A percentile compares a stretch with the other conserved stretches of the same genome.
phyloP scores from a whole-genome alignment of 2,797 vertebrate genomes.

The Chelon auratus region DNA sequence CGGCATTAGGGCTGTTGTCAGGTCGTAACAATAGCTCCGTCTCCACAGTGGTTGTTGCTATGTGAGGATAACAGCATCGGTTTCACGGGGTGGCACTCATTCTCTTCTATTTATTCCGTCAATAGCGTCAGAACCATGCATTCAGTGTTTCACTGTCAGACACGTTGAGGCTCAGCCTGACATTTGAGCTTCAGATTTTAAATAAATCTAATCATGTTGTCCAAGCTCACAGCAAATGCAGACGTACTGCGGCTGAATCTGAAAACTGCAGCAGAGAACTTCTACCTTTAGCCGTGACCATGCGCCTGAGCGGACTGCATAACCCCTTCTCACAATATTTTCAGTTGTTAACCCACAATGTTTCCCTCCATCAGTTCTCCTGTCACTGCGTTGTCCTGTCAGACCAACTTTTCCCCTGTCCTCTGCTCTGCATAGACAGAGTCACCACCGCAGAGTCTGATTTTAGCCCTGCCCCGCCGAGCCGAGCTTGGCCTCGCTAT shows the following conservation, averaged over 20 bases:
- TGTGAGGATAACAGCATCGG: conserved; percentile 50
- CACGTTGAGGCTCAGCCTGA: conserved; percentile 7
- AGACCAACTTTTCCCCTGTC: conserved; percentile 20
- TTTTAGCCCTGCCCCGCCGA: conserved; percentile 27
- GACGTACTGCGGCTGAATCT: not conserved
- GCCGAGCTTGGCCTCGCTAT: conserved; percentile 44
- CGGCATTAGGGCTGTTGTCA: conserved; percentile 47
- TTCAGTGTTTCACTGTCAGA: conserved; percentile 17
- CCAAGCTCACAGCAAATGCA: conserved; percentile 3
- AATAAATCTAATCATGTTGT: not conserved
- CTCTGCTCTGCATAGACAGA: conserved; percentile 22
- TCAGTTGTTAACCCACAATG: not conserved
- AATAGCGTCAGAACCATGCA: conserved; percentile 16
- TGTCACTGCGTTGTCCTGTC: conserved; percentile 6
- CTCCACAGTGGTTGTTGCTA: conserved; percentile 61
- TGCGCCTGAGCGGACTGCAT: not conserved
- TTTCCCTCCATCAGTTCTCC: conserved; percentile 3
- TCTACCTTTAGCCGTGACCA: not conserved
- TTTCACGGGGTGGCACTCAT: conserved; percentile 43
- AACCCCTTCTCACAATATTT: not conserved
- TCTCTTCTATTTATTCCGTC: conserved; percentile 24
- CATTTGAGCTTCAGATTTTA: not conserved
- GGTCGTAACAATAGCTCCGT: conserved; percentile 59
- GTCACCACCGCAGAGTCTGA: conserved; percentile 32
- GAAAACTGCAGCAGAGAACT: conserved; percentile 9